Conservation (phyloP, 2,797 vertebrate species). For the Trematomus bernacchii region DNA sequence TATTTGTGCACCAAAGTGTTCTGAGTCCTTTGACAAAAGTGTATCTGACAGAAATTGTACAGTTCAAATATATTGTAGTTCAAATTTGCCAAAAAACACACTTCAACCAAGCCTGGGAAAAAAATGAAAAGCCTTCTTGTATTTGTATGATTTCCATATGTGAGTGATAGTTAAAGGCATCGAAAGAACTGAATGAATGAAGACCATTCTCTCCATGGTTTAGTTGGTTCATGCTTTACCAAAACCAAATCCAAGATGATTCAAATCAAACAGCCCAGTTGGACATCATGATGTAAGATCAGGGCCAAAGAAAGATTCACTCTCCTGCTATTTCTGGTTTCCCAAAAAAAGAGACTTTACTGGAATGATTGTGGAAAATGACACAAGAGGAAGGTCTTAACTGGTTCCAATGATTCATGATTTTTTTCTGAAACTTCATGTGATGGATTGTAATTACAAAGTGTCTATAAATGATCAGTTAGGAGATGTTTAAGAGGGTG, state of each 20-base stretch:
- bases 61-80: constrained; percentile 1
- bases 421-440: constrained; percentile 47
- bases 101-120: constrained; percentile 7
- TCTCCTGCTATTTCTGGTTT: constrained; percentile 72
- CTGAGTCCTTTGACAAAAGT: neutral
- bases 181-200: constrained; percentile 46
- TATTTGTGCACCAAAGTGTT: neutral
- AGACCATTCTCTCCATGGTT: constrained; percentile 26
- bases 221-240: constrained; percentile 40
- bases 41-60: constrained; percentile 6
- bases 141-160: constrained; percentile 23
- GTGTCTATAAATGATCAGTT: constrained; percentile 35
- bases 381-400: constrained; percentile 48
- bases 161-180: constrained; percentile 33
- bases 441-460: constrained; percentile 60
- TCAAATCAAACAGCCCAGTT: constrained; percentile 52
- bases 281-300: constrained; percentile 52
- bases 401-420: constrained; percentile 68
- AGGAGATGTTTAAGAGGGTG: constrained; percentile 40
- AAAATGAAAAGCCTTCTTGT: neutral
- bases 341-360: constrained; percentile 55
- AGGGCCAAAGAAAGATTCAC: constrained; percentile 64
- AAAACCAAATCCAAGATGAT: constrained; percentile 61
- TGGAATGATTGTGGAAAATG: constrained; percentile 73
- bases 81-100: constrained; percentile 7